These are phyloP conservation scores for Steromphala cineraria DNA, from an alignment of 2,888 invertebrate genomes.

Conservation along the genomic window DNA sequence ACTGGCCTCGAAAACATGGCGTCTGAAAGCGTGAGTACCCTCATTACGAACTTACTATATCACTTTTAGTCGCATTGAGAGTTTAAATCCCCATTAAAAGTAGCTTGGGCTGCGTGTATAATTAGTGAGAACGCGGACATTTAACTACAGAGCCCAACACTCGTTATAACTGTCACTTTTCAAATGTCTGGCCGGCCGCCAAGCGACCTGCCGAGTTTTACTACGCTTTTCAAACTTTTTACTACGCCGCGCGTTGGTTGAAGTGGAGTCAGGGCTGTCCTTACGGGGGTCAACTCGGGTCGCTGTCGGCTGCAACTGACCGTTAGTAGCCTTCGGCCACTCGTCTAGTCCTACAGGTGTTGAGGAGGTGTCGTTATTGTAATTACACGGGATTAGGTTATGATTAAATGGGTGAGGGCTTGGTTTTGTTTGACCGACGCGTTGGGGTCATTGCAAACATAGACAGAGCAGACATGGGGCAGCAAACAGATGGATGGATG, in stretches of 20 bases:
- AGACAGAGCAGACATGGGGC: too few relatives aligned
- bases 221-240: conserved; percentile 10
- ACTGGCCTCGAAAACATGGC: conserved; percentile 60
- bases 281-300: too few relatives aligned
- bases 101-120: background rate
- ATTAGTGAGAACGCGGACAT: background rate
- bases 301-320: too few relatives aligned
- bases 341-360: too few relatives aligned
- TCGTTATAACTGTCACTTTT: background rate
- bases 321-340: too few relatives aligned
- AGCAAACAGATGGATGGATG: too few relatives aligned
- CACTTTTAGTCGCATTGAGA: conserved; percentile 22
- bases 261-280: background rate
- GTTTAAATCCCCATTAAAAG: conserved; percentile 5
- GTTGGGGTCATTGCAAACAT: background rate
- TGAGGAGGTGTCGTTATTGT: too few relatives aligned
- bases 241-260: background rate
- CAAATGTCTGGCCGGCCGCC: background rate
- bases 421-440: background rate
- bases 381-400: background rate
- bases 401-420: background rate
- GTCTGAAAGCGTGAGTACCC: conserved; percentile 66
- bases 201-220: background rate
- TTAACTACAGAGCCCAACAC: background rate
- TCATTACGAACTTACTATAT: conserved; percentile 42